Percentiles rank a stretch among this genome's conserved stretches.
Evolutionary conservation across 2,113 vertebrate species (phyloP).

Genomic region (Channa argus): DNA sequence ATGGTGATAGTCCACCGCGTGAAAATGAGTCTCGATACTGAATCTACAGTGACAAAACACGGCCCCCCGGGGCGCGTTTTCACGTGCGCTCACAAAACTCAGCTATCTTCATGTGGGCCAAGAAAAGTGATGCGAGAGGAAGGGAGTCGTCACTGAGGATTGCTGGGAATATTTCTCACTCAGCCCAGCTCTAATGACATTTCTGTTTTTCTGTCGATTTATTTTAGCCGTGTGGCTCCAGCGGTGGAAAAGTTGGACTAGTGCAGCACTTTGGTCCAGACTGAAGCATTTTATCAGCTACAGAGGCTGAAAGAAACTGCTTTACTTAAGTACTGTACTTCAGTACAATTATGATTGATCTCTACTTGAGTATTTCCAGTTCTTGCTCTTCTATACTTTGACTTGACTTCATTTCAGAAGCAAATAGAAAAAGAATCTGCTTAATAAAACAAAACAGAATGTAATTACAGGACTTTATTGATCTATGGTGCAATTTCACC

Average conservation of each 20-base stretch:
- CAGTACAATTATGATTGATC: too few relatives aligned
- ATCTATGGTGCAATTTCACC: too few relatives aligned
- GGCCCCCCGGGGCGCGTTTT: constrained; percentile 35
- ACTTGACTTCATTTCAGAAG: too few relatives aligned
- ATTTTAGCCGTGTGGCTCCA: not conserved
- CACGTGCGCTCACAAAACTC: constrained; percentile 42
- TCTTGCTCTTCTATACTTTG: too few relatives aligned
- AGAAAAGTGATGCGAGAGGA: constrained; percentile 13
- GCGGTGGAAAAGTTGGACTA: not conserved
- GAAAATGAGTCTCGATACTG: constrained; percentile 45
- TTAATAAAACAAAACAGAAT: too few relatives aligned
- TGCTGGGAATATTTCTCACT: not conserved
- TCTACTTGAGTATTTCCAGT: too few relatives aligned
- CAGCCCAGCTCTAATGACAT: not conserved
- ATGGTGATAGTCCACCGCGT: constrained; percentile 57
- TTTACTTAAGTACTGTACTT: too few relatives aligned
- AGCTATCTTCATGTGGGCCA: constrained; percentile 35
- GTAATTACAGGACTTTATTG: too few relatives aligned
- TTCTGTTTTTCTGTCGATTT: not conserved
- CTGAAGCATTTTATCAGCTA: not conserved
- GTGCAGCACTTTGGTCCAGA: not conserved
- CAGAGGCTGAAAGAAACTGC: too few relatives aligned
- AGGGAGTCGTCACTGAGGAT: constrained; percentile 7
- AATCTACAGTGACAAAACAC: constrained; percentile 48
- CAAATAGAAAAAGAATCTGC: too few relatives aligned